Conservation (phyloP, 2,888 invertebrate species). For the Noctua janthe region DNA sequence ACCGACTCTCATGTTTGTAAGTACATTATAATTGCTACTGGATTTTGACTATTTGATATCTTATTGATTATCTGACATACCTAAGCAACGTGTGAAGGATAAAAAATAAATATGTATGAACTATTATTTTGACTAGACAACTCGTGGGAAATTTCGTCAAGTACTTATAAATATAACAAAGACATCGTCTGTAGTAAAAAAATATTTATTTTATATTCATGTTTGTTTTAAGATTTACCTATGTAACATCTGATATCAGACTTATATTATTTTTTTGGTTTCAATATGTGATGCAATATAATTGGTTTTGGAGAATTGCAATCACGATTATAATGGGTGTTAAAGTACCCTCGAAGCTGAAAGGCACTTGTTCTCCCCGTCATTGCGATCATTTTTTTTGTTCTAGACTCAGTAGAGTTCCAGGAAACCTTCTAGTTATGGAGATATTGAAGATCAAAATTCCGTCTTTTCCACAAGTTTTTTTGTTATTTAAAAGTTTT, state of each 20-base stretch:
- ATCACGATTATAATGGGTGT: not conserved
- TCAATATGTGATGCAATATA: not conserved
- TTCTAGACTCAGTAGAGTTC: no score
- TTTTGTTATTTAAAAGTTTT: no score
- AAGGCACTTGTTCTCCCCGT: no score
- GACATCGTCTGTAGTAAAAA: not conserved
- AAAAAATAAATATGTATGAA: not conserved
- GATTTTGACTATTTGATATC: not conserved
- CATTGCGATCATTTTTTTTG: no score
- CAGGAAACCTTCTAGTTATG: no score
- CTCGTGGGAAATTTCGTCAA: not conserved
- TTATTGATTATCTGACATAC: not conserved
- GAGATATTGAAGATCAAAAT: no score
- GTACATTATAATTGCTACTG: not conserved
- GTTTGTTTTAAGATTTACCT: not conserved
- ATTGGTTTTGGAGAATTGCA: not conserved
- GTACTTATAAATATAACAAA: not conserved
- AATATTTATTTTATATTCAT: not conserved
- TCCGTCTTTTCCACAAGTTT: no score
- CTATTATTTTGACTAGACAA: not conserved
- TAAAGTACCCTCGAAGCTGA: no score
- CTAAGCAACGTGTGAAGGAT: not conserved
- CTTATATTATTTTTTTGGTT: not conserved
- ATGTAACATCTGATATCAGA: not conserved
- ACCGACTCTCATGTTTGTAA: not conserved